phyloP scores from a whole-genome alignment of 2,113 vertebrate species.

The Psammodynastes pulverulentus region DNA sequence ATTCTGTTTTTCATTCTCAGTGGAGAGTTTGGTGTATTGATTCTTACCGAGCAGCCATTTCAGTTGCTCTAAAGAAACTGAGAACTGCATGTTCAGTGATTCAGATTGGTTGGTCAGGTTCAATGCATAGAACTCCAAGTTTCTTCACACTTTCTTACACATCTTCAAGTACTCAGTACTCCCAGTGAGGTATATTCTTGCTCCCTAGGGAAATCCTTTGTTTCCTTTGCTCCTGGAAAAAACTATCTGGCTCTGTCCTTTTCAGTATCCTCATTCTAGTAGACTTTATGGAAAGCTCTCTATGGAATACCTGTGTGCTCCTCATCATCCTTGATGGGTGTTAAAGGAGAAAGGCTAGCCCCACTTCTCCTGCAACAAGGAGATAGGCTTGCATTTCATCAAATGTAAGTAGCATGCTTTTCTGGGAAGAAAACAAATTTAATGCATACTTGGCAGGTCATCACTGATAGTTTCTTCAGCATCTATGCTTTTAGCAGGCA shows the following conservation, averaged over 20 bases:
- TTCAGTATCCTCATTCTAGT: neutral
- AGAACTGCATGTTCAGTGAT: neutral
- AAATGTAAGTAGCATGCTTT: neutral
- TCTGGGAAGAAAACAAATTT: neutral
- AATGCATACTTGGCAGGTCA: neutral
- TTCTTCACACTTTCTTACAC: neutral
- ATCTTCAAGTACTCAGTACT: neutral
- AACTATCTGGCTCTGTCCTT: neutral
- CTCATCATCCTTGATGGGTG: neutral
- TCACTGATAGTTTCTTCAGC: neutral
- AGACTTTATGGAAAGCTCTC: neutral
- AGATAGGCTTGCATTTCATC: slow-evolving; percentile 25
- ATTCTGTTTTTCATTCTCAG: neutral
- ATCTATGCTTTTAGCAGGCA: neutral
- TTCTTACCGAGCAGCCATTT: neutral
- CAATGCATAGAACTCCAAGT: neutral
- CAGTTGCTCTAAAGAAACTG: neutral
- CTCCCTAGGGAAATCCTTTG: neutral
- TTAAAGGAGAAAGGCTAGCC: neutral
- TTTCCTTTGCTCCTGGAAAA: neutral
- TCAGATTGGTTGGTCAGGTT: neutral
- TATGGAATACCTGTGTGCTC: neutral
- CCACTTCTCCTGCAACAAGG: neutral
- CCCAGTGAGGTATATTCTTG: neutral
- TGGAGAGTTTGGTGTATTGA: neutral